Base-by-base conservation (phyloP, 1,140 invertebrate genomes). In the Acromyrmex heyeri region DNA sequence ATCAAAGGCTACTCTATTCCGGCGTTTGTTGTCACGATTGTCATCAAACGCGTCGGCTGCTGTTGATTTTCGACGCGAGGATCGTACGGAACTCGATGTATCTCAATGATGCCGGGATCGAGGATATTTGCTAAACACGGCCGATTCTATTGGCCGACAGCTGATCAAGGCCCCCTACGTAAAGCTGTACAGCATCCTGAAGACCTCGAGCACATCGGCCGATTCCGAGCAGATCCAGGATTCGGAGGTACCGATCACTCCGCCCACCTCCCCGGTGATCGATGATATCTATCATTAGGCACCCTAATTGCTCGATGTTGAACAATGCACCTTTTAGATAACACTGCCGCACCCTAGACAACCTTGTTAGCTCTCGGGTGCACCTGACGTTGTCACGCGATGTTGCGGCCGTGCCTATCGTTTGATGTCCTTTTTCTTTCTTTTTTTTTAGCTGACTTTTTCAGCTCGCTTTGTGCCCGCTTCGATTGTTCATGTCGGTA, bases 161-260 rank as follows among this genome's bases (percentile, higher is more conserved):
- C 97, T 98, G 96, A 97, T 99, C 97, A 99, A 98, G 97, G 98
- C 98, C 95, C 98, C 98, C 92, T 98, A 98, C 96, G 97, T 98
- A 96, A 98, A 98, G 97, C 97, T 98, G 96, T 98, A 98, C 97
- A 98, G 97, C 96, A 98, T 99, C 96, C 97, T 99, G 96, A 98
- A 98, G 97, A 98, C 97, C 94, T 97, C 98, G 96, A 98, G 97
- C 92, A 97, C 97, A 96, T 97, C 97, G 91, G 97, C 97, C 95
- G 97, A 98, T 96, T 97, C 97, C 93, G 96, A 96, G 95, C 96
- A 95, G 96, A 95, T 95, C 93, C 95, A 95, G 94, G 95, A 95
- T 87, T 91, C 95, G 92, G 94, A 95, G 95, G 95, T 95, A 95
- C 86, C 92, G 87, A 90, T 90, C 79, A 69, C 62, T 62, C 50